Conservation (phyloP, 2,113 vertebrate species). For the Equus przewalskii region DNA sequence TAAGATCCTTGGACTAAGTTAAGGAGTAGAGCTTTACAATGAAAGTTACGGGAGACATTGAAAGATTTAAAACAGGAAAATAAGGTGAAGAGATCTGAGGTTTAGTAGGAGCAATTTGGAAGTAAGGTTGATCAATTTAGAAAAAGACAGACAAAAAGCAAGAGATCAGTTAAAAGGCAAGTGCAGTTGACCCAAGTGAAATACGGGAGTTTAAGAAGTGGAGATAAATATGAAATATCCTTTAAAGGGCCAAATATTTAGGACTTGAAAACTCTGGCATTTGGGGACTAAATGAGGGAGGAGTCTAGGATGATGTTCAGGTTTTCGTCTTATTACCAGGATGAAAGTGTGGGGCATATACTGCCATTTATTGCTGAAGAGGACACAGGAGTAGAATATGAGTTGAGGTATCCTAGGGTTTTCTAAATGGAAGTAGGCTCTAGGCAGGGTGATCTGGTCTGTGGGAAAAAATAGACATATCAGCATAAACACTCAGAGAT, state of each 20-base stretch:
- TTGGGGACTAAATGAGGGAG: background rate
- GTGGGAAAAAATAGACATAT: background rate
- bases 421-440: background rate
- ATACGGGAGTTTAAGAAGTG: background rate
- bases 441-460: background rate
- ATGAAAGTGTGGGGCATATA: background rate
- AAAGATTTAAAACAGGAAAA: background rate
- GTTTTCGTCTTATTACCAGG: background rate
- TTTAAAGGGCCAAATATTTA: background rate
- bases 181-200: background rate
- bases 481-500: background rate
- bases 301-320: no score
- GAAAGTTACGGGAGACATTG: background rate
- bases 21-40: background rate
- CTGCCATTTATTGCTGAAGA: background rate
- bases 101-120: background rate
- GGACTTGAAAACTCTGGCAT: background rate
- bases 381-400: fast-evolving
- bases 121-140: background rate
- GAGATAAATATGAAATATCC: background rate
- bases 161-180: background rate
- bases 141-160: background rate
- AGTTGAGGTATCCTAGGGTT: background rate
- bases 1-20: background rate
- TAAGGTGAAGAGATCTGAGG: background rate